Base-by-base conservation (phyloP, 1,140 invertebrate genomes). In the Ceratitis capitata region DNA sequence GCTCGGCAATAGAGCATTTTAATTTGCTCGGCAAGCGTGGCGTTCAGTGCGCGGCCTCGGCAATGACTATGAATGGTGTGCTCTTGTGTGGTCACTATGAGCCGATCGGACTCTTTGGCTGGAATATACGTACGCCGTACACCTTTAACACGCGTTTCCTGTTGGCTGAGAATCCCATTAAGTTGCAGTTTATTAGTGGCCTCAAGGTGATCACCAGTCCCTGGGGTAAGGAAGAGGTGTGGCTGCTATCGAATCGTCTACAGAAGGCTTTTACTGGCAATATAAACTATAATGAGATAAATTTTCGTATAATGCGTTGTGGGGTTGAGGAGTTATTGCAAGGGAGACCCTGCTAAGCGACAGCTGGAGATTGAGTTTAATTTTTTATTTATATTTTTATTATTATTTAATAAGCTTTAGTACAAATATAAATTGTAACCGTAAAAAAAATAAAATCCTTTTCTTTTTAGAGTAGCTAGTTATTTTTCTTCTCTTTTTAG, bases 131-230 rank as follows among this genome's bases (percentile, higher is more conserved):
- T 6, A 87, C 85, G 23, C 86, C 89, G 10, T 89, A 89, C 45
- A 85, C 82, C 5, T 35, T 42, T 4, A 7, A 78, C 32, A 88
- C 86, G 64, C 85, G 88, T 10, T 29, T 87, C 42, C 32, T 88
- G 3, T 23, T 89, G 35, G 88, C 88, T 0, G 51, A 88, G 3
- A 92, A 94, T 88, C 87, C 87, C 1, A 88, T 93, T 2, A 94
- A 93, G 0, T 84, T 94, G 56, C 94, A 94, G 87, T 96, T 96
- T 87, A 92, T 94, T 1, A 95, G 95, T 85, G 95, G 95, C 16
- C 85, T 95, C 5, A 96, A 96, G 92, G 89, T 95, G 3, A 89
- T 95, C 0, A 93, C 88, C 5, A 93, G 94, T 26, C 89, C 92
- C 1, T 92, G 92, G 53, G 93, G 93, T 7, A 90, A 92, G 26